Base-by-base conservation (phyloP, 2,797 vertebrate species). In the Semotilus atromaculatus region DNA sequence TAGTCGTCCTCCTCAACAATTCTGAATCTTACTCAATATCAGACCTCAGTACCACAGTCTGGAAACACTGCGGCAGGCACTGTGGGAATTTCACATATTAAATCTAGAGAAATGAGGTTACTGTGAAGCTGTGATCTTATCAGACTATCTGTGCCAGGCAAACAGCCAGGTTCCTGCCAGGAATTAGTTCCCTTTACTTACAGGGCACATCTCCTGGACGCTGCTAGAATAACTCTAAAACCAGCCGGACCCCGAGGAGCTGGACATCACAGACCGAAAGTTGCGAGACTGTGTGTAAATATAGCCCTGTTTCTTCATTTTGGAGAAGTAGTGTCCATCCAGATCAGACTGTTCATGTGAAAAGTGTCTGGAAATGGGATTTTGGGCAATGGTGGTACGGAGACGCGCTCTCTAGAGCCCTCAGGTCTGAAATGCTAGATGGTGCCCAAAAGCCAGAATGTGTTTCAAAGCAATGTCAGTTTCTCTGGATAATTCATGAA, bases 401-500 rank as follows among this genome's bases (percentile, higher is more conserved):
- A 36, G 70, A 21, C 23, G 23, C 1, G 9, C 66, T 74, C 43
- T 83, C 85, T 66, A 82, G 53, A 58, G 55, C 40, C 68, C 21
- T 64, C 55, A 8, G 75, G 36, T 36, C 48, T 70, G 14, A 67
- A 75, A 51, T 60, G 60, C 31, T 80, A 70, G 76, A 80, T 81
- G 55, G 40, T 74, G n/a, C 38, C 53, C 14, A 4, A 70, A 80
- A 75, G 29, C 40, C 45, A 76, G n/a, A 71, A n/a, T 43, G 40
- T 75, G 51, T 76, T 86, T 84, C 38, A 74, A 73, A 80, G 48
- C 36, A 77, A 72, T 81, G 51, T 53, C 66, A 58, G 18, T 55
- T 81, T 43, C 34, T 84, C 48, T 86, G 67, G 58, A 62, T 81
- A 81, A 87, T 89, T 87, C 51, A 85, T 74, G 38, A 84, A 66